Evolutionary conservation across 2,888 invertebrate genomes (phyloP), one percentile per base, ranked within the genome.

Genomic region (Candidula unifasciata): DNA sequence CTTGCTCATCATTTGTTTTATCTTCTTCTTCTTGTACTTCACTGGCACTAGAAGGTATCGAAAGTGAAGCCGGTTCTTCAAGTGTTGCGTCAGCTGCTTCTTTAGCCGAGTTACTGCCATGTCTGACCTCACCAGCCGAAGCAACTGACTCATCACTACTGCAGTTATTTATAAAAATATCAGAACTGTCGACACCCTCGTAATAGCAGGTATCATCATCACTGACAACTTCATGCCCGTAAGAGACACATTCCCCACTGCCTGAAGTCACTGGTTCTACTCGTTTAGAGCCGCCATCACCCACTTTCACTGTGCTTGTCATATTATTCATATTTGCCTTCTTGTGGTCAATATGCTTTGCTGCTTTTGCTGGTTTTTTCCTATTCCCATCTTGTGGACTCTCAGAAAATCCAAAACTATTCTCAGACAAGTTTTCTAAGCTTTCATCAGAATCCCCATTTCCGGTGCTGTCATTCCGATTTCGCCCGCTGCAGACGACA

Each of bases 391-490:
- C 80, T 54, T 80, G 80, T 57, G 85, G 85, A 44, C 64, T 77
- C 52, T 66, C 81, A 57, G 80, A 69, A 27, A 44, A 33, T 30
- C 44, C 30, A 76, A 85, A 80, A 54, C 54, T 81, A 35, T 52
- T 37, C 57, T 81, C 81, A 44, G 85, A 85, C 54, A 85, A 30
- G 57, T 85, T 85, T 81, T 85, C 85, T 24, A 81, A 69, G 71
- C 85, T 85, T 60, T 85, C 85, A 77, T 85, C 85, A 52, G 85
- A 85, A 60, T 85, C 85, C 69, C 57, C 85, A 77, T 85, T 81
- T 27, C 85, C 81, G 52, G 78, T 81, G 78, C 85, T 85, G 52
- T 85, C 81, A 57, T 64, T 80, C 30, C 85, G 81, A 24, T 44
- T 77, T 81, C 85, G 81, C 27, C 81, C 81, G 52, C 68, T 76